phyloP scores from a whole-genome alignment of 1,140 invertebrate species.

The Cataglyphis hispanica region DNA sequence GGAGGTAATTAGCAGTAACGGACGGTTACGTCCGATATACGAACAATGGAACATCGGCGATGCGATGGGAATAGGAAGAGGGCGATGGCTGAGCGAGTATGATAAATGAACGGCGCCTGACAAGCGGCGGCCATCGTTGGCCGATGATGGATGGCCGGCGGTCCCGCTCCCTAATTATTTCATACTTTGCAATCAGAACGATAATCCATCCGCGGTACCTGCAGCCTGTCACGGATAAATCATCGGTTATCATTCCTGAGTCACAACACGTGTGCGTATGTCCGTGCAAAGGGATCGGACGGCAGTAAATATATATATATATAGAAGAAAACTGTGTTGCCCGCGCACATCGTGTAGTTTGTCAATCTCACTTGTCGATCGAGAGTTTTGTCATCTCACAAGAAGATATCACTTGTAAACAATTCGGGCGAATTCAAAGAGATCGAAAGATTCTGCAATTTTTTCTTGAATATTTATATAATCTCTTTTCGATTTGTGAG shows the following conservation, averaged over 20 bases:
- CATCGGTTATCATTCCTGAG: constrained; percentile 83
- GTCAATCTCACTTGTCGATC: background rate
- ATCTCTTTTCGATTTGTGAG: background rate
- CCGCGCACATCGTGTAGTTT: background rate
- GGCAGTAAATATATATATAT: background rate
- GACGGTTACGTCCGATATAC: constrained; percentile 81
- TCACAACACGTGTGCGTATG: constrained; percentile 75
- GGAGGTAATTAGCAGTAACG: constrained; percentile 84
- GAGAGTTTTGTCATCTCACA: background rate
- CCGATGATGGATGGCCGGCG: constrained; percentile 85
- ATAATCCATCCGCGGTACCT: constrained; percentile 85
- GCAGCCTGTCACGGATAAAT: constrained; percentile 86
- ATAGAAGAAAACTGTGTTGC: constrained; percentile 34
- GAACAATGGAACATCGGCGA: constrained; percentile 82
- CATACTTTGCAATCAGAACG: constrained; percentile 87
- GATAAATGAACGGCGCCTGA: constrained; percentile 85
- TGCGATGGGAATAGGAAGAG: constrained; percentile 81
- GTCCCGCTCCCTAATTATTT: constrained; percentile 86
- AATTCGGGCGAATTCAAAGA: background rate
- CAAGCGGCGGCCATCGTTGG: constrained; percentile 85
- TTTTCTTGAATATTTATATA: background rate
- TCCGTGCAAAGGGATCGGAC: constrained; percentile 26
- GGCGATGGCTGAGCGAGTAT: constrained; percentile 85
- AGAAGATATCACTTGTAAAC: background rate
- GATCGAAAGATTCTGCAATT: background rate